A percentile compares a stretch with the other conserved stretches of the same genome.
Evolutionary conservation across 2,888 invertebrate species (phyloP).

Genomic region (Lithophane leautieri): DNA sequence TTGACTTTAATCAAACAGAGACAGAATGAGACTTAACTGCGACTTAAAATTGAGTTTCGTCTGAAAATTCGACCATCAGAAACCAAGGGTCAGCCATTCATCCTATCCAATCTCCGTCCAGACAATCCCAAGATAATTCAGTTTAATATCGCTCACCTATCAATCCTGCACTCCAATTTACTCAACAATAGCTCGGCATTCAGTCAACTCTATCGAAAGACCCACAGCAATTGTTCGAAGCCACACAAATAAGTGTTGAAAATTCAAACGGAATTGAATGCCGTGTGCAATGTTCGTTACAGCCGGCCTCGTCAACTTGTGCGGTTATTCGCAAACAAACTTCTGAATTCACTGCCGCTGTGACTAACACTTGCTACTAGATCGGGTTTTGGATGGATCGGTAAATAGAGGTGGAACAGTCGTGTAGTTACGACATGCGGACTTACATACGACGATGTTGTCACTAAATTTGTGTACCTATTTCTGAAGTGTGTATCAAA

Average conservation of each 20-base stretch:
- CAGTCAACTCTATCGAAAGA: slow-evolving; percentile 28
- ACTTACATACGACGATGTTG: background rate
- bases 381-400: slow-evolving; percentile 37
- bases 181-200: slow-evolving; percentile 47
- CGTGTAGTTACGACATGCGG: background rate
- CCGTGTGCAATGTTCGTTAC: slow-evolving; percentile 28
- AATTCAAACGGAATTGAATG: slow-evolving; percentile 51
- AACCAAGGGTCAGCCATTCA: slow-evolving; percentile 14
- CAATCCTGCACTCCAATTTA: slow-evolving; percentile 50
- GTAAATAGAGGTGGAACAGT: slow-evolving; percentile 21
- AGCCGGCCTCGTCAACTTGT: slow-evolving; percentile 39
- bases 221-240: slow-evolving; percentile 53
- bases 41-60: slow-evolving; percentile 4
- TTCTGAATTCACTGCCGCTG: slow-evolving; percentile 39
- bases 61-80: slow-evolving; percentile 24
- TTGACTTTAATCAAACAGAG: background rate
- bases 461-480: background rate
- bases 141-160: slow-evolving; percentile 57
- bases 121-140: slow-evolving; percentile 50
- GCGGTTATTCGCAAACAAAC: slow-evolving; percentile 56
- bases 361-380: slow-evolving; percentile 49
- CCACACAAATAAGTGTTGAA: slow-evolving; percentile 55
- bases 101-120: slow-evolving; percentile 34
- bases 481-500: background rate
- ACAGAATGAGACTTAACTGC: background rate